Conservation (phyloP, 2,113 vertebrate species). For the Emydura subglobosa region DNA sequence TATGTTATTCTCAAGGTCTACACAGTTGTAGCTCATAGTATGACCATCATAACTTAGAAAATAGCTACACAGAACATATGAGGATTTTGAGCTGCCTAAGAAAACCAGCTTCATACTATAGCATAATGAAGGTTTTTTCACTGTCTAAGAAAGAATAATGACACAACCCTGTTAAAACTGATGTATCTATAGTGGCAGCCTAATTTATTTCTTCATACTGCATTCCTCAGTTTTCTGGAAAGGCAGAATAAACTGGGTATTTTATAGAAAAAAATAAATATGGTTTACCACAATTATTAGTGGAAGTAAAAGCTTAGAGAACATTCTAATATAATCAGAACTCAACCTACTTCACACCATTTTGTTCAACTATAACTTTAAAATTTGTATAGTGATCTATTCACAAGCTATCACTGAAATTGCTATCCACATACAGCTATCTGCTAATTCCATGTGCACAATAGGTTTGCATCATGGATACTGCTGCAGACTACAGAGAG, state of each 20-base stretch:
- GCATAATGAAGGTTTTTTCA: neutral
- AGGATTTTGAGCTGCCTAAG: neutral
- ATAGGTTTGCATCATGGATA: neutral
- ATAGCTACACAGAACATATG: neutral
- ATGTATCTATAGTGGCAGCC: neutral
- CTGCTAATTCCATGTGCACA: neutral
- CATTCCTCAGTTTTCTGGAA: neutral
- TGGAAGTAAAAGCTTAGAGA: neutral
- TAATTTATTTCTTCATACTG: neutral
- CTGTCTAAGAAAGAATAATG: neutral
- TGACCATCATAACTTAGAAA: neutral
- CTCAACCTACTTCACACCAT: neutral
- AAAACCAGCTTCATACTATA: neutral
- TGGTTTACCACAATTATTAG: neutral
- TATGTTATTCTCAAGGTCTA: accelerated
- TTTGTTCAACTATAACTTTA: accelerated
- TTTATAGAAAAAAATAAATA: neutral
- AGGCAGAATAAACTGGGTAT: neutral
- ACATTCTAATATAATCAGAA: no score
- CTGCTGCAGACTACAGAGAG: neutral
- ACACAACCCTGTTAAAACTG: neutral
- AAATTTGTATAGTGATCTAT: neutral
- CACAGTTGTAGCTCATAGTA: neutral
- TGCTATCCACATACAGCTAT: no score
- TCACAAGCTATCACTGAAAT: no score